Evolutionary conservation across 1,140 invertebrate species (phyloP), one percentile per base, ranked within the genome.

Genomic region (Oreohelix idahoensis): DNA sequence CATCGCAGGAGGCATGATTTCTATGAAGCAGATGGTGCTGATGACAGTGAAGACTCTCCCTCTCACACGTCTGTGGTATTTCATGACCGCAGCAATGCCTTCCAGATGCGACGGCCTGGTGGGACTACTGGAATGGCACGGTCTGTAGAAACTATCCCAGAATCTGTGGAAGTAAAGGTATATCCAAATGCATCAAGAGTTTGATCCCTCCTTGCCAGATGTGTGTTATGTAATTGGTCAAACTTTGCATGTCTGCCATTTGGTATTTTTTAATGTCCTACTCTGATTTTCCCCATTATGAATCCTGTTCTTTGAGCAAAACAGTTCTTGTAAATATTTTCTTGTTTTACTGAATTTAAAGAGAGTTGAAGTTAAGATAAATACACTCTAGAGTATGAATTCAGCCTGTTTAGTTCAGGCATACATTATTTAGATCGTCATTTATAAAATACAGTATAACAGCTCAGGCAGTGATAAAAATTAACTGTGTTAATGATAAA

Each of bases 71-170:
- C 86, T 39, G 81, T 85, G 42, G 66, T 85, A 39, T 84, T 85
- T 78, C 73, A 87, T 53, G 81, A 84, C 39, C 74, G 82, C 32
- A 84, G 63, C n/a, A 71, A 53, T 39, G 53, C 49, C 8, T 81
- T 84, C 74, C 86, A 84, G 76, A 77, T 85, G 38, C 84, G 45
- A 58, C 78, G 32, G 36, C 86, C 84, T 42, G 79, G 49, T 29
- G 26, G 36, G 26, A 39, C 42, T 15, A 11, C 69, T 23, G 53
- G 74, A 53, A 78, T 88, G 20, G 87, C 88, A 53, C 86, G 88
- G n/a, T 90, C 89, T 73, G 88, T 88, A 8, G 90, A 91, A 82
- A 88, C 83, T 5, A 86, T 90, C 66, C 88, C 89, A 42, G 88
- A 89, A 66, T 83, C 86, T 66, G 87, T 86, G 70, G 89, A 90